phyloP scores from a whole-genome alignment of 2,797 vertebrate species.

The Epinephelus coioides region DNA sequence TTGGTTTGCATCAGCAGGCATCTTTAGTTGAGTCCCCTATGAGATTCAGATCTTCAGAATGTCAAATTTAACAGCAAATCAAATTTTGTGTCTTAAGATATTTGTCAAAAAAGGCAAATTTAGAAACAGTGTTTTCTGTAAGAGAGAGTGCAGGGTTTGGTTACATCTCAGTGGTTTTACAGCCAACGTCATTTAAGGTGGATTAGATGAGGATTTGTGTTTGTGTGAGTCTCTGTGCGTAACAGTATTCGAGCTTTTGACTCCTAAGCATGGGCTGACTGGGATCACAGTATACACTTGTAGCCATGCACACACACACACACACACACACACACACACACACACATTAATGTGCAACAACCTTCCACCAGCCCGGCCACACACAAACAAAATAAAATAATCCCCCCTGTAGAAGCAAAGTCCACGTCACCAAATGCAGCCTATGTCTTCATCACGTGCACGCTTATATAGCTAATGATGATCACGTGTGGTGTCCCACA shows the following conservation, averaged over 20 bases:
- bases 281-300: conserved; percentile 13
- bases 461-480: neutral
- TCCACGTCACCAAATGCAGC: neutral
- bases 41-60: neutral
- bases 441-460: neutral
- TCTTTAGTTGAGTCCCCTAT: neutral
- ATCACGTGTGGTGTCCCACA: neutral
- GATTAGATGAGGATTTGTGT: conserved; percentile 69
- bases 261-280: conserved; percentile 14
- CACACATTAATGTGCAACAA: neutral
- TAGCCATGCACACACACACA: neutral
- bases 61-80: neutral
- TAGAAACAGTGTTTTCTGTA: neutral
- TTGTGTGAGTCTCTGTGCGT: conserved; percentile 14
- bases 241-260: conserved; percentile 40
- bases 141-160: neutral
- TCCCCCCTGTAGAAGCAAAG: conserved; percentile 37
- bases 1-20: conserved; percentile 21
- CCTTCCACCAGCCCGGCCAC: neutral
- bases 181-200: conserved; percentile 33
- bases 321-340: neutral
- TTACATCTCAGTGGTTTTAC: conserved; percentile 40
- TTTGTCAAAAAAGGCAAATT: neutral
- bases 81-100: neutral
- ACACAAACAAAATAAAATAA: conserved; percentile 41